A percentile compares a stretch with the other conserved stretches of the same genome.
phyloP scores from a whole-genome alignment of 2,113 vertebrate genomes.

The Diadophis punctatus region DNA sequence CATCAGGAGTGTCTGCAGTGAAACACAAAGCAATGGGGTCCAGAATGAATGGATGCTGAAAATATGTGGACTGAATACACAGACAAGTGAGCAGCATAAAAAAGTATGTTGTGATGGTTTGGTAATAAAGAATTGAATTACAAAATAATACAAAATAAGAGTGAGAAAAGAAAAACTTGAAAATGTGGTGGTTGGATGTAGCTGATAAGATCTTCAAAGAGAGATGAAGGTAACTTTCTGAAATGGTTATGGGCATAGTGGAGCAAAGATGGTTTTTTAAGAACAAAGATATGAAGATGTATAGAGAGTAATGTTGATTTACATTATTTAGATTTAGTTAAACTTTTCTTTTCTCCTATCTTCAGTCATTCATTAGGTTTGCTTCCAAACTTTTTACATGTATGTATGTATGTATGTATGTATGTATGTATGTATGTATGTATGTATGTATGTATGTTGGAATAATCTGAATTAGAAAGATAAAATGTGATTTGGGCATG shows the following conservation, averaged over 20 bases:
- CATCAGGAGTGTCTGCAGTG: neutral
- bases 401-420: no score
- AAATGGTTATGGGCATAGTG: neutral
- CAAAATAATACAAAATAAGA: neutral
- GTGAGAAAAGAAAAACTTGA: neutral
- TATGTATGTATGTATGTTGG: neutral
- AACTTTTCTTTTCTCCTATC: neutral
- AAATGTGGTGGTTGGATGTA: neutral
- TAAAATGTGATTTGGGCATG: neutral
- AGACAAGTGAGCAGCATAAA: neutral
- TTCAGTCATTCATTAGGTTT: neutral
- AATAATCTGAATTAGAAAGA: neutral
- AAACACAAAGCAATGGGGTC: neutral
- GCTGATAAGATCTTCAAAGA: neutral
- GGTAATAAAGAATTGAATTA: neutral
- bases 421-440: no score
- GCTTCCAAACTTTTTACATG: neutral
- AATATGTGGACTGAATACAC: neutral
- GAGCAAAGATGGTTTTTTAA: neutral
- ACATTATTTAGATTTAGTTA: neutral
- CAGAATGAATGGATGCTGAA: neutral
- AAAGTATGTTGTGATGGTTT: neutral
- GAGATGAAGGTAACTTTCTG: neutral
- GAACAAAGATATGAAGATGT: neutral
- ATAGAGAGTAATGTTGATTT: neutral